Evolutionary conservation across 1,140 invertebrate species (phyloP).

Genomic region (Acromyrmex charruanus): DNA sequence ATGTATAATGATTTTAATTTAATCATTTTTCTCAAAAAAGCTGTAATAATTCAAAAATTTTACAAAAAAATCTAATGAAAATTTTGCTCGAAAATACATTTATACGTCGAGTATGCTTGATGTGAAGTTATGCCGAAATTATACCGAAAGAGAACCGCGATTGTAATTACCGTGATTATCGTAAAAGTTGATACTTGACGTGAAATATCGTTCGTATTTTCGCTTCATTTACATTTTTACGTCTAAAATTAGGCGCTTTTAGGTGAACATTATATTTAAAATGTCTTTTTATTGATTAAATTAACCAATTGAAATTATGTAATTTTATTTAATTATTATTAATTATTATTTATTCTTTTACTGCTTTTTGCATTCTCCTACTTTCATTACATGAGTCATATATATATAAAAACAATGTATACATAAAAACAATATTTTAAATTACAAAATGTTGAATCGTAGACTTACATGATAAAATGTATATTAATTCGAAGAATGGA

Average conservation of each 20-base stretch:
- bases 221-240: not conserved
- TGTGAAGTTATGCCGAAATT: not conserved
- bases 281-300: not conserved
- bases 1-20: too few relatives aligned
- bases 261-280: not conserved
- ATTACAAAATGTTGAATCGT: not conserved
- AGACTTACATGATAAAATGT: not conserved
- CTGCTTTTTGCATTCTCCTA: not conserved
- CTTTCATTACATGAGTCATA: not conserved
- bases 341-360: not conserved
- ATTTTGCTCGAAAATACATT: not conserved
- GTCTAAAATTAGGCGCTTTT: not conserved
- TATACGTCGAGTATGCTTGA: not conserved
- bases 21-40: too few relatives aligned
- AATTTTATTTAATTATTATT: not conserved
- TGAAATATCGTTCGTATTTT: not conserved
- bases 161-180: too few relatives aligned
- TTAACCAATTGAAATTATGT: not conserved
- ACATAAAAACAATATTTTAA: not conserved
- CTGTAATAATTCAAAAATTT: not conserved
- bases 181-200: not conserved
- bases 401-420: not conserved
- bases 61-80: not conserved
- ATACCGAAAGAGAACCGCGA: not conserved
- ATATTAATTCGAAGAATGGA: not conserved